phyloP scores from a whole-genome alignment of 2,888 invertebrate species.

The Orgyia antiqua region DNA sequence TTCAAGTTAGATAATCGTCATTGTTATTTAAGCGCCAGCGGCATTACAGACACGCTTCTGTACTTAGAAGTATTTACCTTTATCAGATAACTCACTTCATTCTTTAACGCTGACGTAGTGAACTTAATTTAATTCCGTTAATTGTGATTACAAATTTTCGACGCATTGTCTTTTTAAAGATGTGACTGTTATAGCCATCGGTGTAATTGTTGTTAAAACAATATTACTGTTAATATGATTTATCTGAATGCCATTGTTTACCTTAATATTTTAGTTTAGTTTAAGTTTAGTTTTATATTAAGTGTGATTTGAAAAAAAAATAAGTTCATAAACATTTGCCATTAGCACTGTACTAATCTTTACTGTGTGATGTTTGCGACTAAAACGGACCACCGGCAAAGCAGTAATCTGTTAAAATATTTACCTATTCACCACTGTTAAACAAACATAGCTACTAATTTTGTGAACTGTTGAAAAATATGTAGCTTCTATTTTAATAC shows the following conservation, averaged over 20 bases:
- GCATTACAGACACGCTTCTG: constrained; percentile 49
- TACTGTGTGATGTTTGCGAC: constrained; percentile 5
- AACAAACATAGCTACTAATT: background rate
- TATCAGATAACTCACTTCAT: constrained; percentile 33
- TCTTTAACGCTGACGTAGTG: constrained; percentile 17
- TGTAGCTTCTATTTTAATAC: no score
- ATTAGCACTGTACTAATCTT: constrained; percentile 6
- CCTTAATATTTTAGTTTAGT: no score
- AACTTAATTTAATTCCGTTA: constrained; percentile 14
- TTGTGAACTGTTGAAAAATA: no score
- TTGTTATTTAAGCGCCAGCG: constrained; percentile 59
- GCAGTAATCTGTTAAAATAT: constrained; percentile 1
- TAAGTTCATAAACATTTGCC: constrained; percentile 1
- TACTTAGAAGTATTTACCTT: constrained; percentile 40
- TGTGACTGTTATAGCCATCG: no score
- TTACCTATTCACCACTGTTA: background rate
- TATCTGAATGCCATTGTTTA: no score
- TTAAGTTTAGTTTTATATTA: no score
- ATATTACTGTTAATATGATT: no score
- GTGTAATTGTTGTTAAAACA: no score
- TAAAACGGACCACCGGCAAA: constrained; percentile 7
- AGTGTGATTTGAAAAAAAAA: no score
- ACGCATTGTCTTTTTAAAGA: constrained; percentile 30
- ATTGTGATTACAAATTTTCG: background rate
- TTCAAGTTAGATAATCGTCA: constrained; percentile 51